These are phyloP conservation scores for Tetragonula carbonaria DNA, from an alignment of 2,888 invertebrate species.

Conservation along the genomic window DNA sequence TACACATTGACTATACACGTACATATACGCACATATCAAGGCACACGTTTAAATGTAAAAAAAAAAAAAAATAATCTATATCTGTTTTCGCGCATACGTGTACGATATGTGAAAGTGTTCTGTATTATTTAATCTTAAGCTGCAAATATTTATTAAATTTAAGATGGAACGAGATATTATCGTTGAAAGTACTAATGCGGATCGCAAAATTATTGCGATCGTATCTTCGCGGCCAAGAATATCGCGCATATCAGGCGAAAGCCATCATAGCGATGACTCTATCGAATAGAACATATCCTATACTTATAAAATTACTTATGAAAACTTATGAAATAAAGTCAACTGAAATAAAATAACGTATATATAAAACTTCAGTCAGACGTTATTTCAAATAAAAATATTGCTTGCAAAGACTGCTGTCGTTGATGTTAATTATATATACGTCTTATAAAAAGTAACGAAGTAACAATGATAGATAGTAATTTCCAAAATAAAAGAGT, in stretches of 20 bases:
- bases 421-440: slow-evolving; percentile 21
- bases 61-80: slow-evolving; percentile 22
- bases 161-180: slow-evolving; percentile 42
- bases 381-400: slow-evolving; percentile 31
- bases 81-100: slow-evolving; percentile 38
- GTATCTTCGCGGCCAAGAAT: slow-evolving; percentile 80
- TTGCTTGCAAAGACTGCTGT: slow-evolving; percentile 51
- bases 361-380: slow-evolving; percentile 37
- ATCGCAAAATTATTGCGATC: slow-evolving; percentile 76
- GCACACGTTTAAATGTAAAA: slow-evolving; percentile 30
- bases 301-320: slow-evolving; percentile 51
- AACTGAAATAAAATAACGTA: slow-evolving; percentile 39
- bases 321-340: slow-evolving; percentile 42
- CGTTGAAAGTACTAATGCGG: slow-evolving; percentile 53
- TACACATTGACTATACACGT: slow-evolving; percentile 13
- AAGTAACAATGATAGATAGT: background rate
- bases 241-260: slow-evolving; percentile 80
- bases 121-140: slow-evolving; percentile 57
- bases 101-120: slow-evolving; percentile 62
- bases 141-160: slow-evolving; percentile 58
- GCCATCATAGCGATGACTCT: slow-evolving; percentile 68
- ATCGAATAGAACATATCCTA: slow-evolving; percentile 54
- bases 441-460: slow-evolving; percentile 15
- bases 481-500: slow-evolving; percentile 12
- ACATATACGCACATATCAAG: slow-evolving; percentile 17